Evolutionary conservation across 2,888 invertebrate species (phyloP).

Genomic region (Meiosimyza platycephala): DNA sequence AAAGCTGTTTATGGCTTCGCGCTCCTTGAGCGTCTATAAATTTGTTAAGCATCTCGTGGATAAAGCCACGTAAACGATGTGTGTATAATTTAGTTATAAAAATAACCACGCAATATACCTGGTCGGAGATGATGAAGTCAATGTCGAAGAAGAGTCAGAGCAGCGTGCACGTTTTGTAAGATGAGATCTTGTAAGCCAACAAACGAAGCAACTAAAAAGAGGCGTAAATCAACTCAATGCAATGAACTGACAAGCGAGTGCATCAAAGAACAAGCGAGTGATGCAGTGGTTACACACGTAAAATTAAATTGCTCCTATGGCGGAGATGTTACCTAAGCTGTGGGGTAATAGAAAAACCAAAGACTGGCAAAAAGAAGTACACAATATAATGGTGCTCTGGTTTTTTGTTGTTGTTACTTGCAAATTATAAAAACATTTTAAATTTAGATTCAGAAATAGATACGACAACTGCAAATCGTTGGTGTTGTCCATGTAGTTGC

Average conservation of each 20-base stretch:
- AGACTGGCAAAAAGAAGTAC: neutral
- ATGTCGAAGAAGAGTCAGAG: neutral
- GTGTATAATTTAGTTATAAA: constrained; percentile 65
- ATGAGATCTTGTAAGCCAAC: constrained; percentile 51
- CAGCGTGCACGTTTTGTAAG: constrained; percentile 45
- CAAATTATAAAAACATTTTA: constrained; percentile 46
- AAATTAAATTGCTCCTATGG: constrained; percentile 41
- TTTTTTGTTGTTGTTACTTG: constrained; percentile 4
- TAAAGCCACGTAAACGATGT: constrained; percentile 44
- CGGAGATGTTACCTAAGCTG: constrained; percentile 34
- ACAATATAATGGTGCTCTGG: constrained; percentile 2
- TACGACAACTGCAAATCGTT: constrained; percentile 17
- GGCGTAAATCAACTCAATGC: constrained; percentile 40
- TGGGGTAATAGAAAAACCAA: neutral
- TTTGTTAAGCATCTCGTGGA: constrained; percentile 48
- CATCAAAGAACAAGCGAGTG: constrained; percentile 10
- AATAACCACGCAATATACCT: constrained; percentile 58
- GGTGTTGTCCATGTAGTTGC: no score
- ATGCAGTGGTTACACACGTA: constrained; percentile 41
- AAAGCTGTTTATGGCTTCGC: constrained; percentile 66
- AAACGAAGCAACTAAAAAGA: constrained; percentile 31
- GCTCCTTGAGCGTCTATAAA: constrained; percentile 62
- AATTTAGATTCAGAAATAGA: constrained; percentile 20
- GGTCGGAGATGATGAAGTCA: constrained; percentile 24
- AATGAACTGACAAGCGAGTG: constrained; percentile 21